phyloP scores from a whole-genome alignment of 2,113 vertebrate genomes.

The Harpagus bidentatus region DNA sequence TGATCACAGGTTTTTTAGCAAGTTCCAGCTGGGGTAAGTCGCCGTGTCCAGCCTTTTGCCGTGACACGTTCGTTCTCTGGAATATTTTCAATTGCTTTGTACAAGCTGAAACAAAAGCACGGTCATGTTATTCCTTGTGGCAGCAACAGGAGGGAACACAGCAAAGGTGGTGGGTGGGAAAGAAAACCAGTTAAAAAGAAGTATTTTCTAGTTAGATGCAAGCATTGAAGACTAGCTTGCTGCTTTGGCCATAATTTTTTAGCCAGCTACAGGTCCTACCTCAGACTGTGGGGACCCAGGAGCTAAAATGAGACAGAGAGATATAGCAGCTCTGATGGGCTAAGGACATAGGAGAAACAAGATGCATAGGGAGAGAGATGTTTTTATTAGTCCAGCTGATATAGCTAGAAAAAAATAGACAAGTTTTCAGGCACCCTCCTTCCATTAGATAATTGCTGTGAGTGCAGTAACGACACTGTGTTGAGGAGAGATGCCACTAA shows the following conservation, averaged over 20 bases:
- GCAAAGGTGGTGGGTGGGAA: not conserved
- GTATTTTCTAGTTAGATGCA: not conserved
- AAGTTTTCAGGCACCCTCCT: constrained; percentile 16
- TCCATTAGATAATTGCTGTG: not conserved
- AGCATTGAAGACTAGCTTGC: not conserved
- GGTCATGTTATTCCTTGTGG: not conserved
- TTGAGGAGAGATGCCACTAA: not conserved
- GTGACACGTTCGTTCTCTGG: not conserved
- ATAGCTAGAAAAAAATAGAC: not conserved
- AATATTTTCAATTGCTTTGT: not conserved
- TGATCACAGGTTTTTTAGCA: not conserved
- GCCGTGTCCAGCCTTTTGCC: not conserved
- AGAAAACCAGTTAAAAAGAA: not conserved
- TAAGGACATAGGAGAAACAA: not conserved
- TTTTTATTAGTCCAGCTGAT: constrained; percentile 20
- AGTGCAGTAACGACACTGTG: not conserved
- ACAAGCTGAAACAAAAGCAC: not conserved
- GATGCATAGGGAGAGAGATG: not conserved
- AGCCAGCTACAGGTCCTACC: not conserved
- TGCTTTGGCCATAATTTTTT: not conserved
- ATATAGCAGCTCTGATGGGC: not conserved
- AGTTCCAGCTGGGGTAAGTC: not conserved
- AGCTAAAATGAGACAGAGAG: not conserved
- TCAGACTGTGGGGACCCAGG: not conserved
- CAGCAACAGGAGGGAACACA: not conserved